phyloP scores from a whole-genome alignment of 2,113 vertebrate species.

The Mystacornis crossleyi region DNA sequence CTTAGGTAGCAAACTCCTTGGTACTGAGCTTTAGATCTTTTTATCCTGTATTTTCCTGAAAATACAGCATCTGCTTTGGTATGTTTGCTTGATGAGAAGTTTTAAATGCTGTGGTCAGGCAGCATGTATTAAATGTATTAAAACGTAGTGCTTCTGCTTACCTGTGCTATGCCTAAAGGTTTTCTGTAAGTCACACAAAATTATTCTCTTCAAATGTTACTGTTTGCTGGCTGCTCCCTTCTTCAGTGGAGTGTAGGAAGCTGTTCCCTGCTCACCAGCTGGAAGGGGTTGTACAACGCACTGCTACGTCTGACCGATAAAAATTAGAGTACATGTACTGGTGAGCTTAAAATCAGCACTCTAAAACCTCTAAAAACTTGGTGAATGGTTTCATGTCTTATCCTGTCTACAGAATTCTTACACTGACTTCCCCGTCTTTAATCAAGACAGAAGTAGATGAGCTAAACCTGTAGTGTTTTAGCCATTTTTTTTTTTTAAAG shows the following conservation, averaged over 20 bases:
- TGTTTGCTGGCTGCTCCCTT: background rate
- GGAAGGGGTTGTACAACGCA: background rate
- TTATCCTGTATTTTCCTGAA: background rate
- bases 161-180: background rate
- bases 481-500: background rate
- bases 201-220: background rate
- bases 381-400: background rate
- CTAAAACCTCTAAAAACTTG: background rate
- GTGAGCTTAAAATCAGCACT: background rate
- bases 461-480: background rate
- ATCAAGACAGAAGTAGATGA: background rate
- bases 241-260: background rate
- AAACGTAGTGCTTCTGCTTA: background rate
- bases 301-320: rapidly evolving
- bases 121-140: background rate
- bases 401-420: background rate
- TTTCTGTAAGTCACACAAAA: background rate
- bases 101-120: background rate
- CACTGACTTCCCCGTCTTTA: background rate
- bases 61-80: background rate
- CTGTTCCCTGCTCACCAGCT: background rate
- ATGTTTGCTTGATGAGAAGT: background rate
- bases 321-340: background rate
- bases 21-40: background rate
- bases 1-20: background rate